Evolutionary conservation across 1,140 invertebrate species (phyloP).

Genomic region (Papilio helenus): DNA sequence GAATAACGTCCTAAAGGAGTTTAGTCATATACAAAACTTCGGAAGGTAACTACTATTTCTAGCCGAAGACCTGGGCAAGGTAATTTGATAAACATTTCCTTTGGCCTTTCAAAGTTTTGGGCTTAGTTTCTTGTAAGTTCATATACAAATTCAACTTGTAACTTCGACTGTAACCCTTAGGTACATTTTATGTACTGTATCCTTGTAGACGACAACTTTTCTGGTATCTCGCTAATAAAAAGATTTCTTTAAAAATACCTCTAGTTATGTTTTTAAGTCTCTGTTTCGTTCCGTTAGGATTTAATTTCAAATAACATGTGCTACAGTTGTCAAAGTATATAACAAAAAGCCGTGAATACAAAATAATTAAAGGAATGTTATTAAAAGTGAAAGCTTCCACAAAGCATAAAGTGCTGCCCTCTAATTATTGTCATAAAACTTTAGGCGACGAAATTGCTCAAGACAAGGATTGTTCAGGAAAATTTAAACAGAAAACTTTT

Average conservation of each 20-base stretch:
- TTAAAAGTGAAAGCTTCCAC: background rate
- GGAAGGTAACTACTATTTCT: background rate
- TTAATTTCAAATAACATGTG: background rate
- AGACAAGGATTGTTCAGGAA: slow-evolving; percentile 4
- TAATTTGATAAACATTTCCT: slow-evolving; percentile 1
- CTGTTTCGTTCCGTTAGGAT: background rate
- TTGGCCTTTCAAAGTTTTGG: background rate
- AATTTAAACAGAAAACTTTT: slow-evolving; percentile 21
- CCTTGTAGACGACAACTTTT: no score
- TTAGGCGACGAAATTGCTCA: slow-evolving; percentile 19
- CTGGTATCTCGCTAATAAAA: no score
- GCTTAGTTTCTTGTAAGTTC: background rate
- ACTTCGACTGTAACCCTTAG: background rate
- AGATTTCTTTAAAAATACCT: no score
- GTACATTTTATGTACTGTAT: no score
- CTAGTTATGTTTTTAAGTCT: no score
- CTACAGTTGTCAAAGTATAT: background rate
- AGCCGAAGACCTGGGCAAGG: background rate
- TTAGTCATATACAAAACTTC: background rate
- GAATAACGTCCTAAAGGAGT: background rate
- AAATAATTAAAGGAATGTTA: slow-evolving; percentile 3
- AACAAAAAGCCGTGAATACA: background rate
- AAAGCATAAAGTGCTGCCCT: slow-evolving; percentile 3
- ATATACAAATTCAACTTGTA: background rate
- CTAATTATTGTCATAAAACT: slow-evolving; percentile 9